phyloP scores from a whole-genome alignment of 37 sponge, comb jelly and placozoan species.

The Amphimedon queenslandica region DNA sequence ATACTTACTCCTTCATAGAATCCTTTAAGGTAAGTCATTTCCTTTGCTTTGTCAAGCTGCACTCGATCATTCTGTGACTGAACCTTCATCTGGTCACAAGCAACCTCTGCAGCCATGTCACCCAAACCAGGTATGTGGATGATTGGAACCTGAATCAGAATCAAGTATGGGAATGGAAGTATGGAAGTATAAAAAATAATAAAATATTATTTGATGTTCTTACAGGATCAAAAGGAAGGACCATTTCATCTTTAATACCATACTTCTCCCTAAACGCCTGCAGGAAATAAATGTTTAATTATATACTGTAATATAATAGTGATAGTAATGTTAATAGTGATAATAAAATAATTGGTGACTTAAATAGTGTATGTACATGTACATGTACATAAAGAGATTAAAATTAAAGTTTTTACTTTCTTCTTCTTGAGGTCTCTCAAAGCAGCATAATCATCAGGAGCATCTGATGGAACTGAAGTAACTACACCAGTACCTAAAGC shows the following conservation, averaged over 20 bases:
- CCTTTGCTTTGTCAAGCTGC: conserved; percentile 91
- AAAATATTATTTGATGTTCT: no score
- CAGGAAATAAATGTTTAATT: neutral
- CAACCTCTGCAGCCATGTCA: conserved; percentile 77
- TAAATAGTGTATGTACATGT: neutral
- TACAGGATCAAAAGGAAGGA: conserved; percentile 89
- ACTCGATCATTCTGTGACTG: conserved; percentile 90
- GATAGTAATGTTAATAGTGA: neutral
- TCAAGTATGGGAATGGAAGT: neutral
- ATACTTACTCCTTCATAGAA: conserved; percentile 97
- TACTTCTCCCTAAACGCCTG: conserved; percentile 89
- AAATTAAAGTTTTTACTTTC: conserved; percentile 24
- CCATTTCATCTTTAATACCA: conserved; percentile 94
- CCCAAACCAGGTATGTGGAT: conserved; percentile 90
- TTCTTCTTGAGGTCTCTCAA: conserved; percentile 96
- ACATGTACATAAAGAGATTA: neutral
- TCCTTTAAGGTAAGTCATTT: conserved; percentile 88
- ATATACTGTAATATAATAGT: no score
- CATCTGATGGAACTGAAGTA: conserved; percentile 98
- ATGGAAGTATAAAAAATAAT: neutral
- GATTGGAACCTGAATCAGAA: conserved; percentile 75
- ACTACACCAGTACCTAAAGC: conserved; percentile 93
- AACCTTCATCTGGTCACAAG: conserved; percentile 90
- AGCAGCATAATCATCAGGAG: conserved; percentile 98
- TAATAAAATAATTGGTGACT: no score